Evolutionary conservation across 1,140 invertebrate genomes (phyloP), one percentile per base, ranked within the genome.

Genomic region (Hydropsyche tenuis): DNA sequence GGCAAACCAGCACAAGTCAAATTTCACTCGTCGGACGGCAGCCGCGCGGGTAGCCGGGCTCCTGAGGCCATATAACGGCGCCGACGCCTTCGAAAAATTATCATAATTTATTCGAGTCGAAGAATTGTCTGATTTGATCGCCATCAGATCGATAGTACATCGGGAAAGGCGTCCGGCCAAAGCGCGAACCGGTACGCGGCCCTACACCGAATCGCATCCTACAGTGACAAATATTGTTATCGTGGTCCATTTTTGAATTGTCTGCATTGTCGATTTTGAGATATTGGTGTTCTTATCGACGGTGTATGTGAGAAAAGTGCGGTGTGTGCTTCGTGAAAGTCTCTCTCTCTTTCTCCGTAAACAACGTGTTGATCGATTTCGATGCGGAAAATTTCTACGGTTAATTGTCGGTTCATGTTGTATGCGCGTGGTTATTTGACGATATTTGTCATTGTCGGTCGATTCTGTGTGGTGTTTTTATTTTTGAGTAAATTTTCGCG

Each of bases 21-120:
- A 65, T 71, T 76, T 76, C 75, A 76, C 72, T 76, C 62, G 69
- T 69, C 73, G 51, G 75, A 60, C 68, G 68, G 75, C 75, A 56
- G 75, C 72, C 71, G 75, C 72, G 20, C 71, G 62, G 60, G 75
- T 66, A 66, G 69, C 42, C 72, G 72, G 72, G 63, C 75, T 73
- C 22, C 51, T 70, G 56, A 53, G 51, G 68, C 60, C 69, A 48
- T 23, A 37, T 2, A 46, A 23, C 9, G 64, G 42, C 64, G 64
- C 64, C 43, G 37, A 23, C n/a, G 42, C 64, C 43, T 23, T 18
- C 6, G 14, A 42, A 42, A 45, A 68, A 46, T 30, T 16, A 68
- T 9, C 9, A 65, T 22, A 30, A 37, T 25, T 11, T 20, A 37
- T 37, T 37, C 30, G 30, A 37, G 9, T 37, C 30, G 9, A n/a